Evolutionary conservation across 2,113 vertebrate species (phyloP).

Genomic region (Pseudorhombus dupliciocellatus): DNA sequence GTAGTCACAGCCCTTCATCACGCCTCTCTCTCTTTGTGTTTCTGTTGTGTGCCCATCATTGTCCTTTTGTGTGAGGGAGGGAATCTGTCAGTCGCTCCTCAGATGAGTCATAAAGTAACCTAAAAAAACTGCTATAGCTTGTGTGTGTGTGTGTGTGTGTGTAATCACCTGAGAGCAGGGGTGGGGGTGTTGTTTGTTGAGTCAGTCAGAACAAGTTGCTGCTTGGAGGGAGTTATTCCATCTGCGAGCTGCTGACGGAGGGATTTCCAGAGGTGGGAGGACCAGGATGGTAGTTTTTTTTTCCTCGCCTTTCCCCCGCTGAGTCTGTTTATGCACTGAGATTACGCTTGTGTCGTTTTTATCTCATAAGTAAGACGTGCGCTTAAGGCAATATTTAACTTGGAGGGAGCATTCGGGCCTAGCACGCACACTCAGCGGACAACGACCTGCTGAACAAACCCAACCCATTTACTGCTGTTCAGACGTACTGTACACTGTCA

Average conservation of each 20-base stretch:
- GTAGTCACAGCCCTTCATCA: not conserved
- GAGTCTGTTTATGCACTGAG: slow-evolving; percentile 39
- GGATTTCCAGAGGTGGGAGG: slow-evolving; percentile 37
- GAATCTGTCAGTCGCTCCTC: slow-evolving; percentile 35
- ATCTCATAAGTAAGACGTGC: not conserved
- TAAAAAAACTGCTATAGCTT: too few species aligned
- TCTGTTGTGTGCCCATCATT: slow-evolving; percentile 16
- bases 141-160: slow-evolving; percentile 7
- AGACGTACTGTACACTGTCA: not conserved
- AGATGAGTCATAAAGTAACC: slow-evolving; percentile 34
- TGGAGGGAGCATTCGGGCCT: slow-evolving; percentile 19
- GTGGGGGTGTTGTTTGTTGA: slow-evolving; percentile 17
- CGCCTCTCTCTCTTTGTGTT: not conserved
- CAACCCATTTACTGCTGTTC: not conserved
- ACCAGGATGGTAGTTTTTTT: slow-evolving; percentile 31
- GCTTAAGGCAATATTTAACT: slow-evolving; percentile 49
- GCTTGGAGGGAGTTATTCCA: slow-evolving; percentile 45
- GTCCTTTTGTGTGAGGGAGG: slow-evolving; percentile 28
- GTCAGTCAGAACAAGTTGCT: slow-evolving; percentile 54
- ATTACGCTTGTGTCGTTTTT: slow-evolving; percentile 18
- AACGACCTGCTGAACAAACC: not conserved
- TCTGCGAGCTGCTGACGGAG: slow-evolving; percentile 39
- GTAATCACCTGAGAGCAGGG: not conserved
- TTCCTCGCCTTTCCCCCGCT: not conserved
- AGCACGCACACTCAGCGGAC: slow-evolving; percentile 28